A percentile compares a stretch with the other conserved stretches of the same genome.
Evolutionary conservation across 2,888 invertebrate genomes (phyloP).

Genomic region (Rhamnusium bicolor): DNA sequence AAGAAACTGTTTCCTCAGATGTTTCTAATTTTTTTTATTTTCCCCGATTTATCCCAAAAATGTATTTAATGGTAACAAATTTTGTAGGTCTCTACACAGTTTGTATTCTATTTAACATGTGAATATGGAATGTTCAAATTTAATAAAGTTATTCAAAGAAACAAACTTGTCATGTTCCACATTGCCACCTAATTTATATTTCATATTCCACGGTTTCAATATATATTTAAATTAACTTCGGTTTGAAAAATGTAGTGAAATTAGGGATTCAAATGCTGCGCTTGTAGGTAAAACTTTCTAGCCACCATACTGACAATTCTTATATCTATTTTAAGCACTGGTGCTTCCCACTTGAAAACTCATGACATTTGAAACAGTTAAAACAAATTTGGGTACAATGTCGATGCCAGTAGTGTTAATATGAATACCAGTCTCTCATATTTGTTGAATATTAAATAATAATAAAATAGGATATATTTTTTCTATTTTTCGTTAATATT

Average conservation of each 20-base stretch:
- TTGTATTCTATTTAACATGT: background rate
- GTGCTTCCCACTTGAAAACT: background rate
- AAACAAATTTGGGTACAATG: too few species aligned
- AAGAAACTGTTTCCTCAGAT: too few species aligned
- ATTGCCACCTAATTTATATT: slow-evolving; percentile 2
- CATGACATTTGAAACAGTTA: too few species aligned
- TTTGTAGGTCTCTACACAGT: background rate
- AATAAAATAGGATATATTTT: too few species aligned
- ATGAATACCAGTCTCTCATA: too few species aligned
- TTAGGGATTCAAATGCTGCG: slow-evolving; percentile 31
- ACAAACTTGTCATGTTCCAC: background rate
- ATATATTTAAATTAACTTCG: slow-evolving; percentile 43
- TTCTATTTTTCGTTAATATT: too few species aligned
- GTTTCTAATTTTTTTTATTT: too few species aligned
- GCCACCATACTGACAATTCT: background rate
- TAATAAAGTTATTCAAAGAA: slow-evolving; percentile 1
- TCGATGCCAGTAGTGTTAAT: too few species aligned
- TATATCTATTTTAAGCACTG: background rate
- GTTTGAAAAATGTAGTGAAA: slow-evolving; percentile 31
- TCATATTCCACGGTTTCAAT: slow-evolving; percentile 30
- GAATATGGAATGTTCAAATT: background rate
- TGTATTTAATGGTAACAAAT: too few species aligned
- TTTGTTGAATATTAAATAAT: too few species aligned
- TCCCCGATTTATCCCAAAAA: too few species aligned
- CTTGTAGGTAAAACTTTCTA: slow-evolving; percentile 17